These are phyloP conservation scores for Muscicapa striata DNA, from an alignment of 2,797 vertebrate genomes.

Conservation along the genomic window DNA sequence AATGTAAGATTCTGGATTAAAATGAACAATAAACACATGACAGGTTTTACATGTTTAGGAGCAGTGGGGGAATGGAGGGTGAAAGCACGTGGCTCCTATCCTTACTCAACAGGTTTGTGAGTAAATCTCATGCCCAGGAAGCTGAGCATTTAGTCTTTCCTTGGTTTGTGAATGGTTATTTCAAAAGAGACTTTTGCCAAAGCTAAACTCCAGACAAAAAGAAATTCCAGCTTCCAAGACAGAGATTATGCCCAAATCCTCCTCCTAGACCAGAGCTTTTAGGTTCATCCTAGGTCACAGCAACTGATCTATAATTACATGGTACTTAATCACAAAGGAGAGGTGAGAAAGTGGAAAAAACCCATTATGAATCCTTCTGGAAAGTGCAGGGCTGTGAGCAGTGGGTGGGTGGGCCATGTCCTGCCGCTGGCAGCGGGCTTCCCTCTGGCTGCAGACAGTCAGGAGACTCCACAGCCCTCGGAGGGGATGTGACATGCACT, in stretches of 20 bases:
- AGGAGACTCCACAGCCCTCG: accelerated
- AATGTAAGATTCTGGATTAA: not conserved
- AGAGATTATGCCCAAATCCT: not conserved
- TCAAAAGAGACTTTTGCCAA: not conserved
- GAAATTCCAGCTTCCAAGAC: not conserved
- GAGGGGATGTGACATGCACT: accelerated
- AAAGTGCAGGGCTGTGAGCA: not conserved
- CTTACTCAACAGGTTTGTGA: accelerated
- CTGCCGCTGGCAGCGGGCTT: accelerated
- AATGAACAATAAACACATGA: not conserved
- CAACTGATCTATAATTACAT: not conserved
- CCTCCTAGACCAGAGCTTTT: not conserved
- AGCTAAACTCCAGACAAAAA: not conserved
- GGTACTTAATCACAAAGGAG: not conserved
- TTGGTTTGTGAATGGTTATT: not conserved
- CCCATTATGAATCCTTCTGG: accelerated
- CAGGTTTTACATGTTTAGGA: not conserved
- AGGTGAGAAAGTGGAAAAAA: accelerated
- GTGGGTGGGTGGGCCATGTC: accelerated
- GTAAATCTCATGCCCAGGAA: not conserved
- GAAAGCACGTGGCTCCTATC: not conserved
- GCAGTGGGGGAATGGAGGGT: accelerated
- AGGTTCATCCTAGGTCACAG: not conserved
- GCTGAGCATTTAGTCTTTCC: not conserved
- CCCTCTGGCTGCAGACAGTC: not conserved